Conservation (phyloP, 1,140 invertebrate genomes). For the Papilio aristodemus region DNA sequence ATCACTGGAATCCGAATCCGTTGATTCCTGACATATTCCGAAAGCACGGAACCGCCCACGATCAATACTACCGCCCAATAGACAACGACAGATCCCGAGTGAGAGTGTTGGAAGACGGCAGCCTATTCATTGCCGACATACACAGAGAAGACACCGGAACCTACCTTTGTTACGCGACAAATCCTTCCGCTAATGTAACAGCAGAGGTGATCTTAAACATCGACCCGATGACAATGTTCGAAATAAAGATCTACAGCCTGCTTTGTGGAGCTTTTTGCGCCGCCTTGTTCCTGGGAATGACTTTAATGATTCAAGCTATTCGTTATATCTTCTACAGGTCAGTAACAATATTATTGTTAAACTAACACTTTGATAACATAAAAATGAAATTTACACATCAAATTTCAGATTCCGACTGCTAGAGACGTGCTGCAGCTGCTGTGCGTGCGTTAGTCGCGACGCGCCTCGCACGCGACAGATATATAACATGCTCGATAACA, state of each 20-base stretch:
- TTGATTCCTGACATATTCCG: slow-evolving; percentile 83
- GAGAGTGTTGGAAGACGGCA: slow-evolving; percentile 80
- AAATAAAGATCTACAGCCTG: slow-evolving; percentile 91
- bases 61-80: slow-evolving; percentile 75
- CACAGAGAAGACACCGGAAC: slow-evolving; percentile 90
- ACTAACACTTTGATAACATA: background rate
- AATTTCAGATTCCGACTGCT: slow-evolving; percentile 83
- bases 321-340: slow-evolving; percentile 86
- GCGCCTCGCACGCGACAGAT: slow-evolving; percentile 91
- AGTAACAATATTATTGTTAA: slow-evolving; percentile 33
- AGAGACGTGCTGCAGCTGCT: slow-evolving; percentile 85
- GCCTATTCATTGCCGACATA: slow-evolving; percentile 80
- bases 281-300: slow-evolving; percentile 88
- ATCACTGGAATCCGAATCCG: slow-evolving; percentile 87
- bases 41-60: slow-evolving; percentile 84
- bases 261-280: slow-evolving; percentile 90
- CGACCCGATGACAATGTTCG: slow-evolving; percentile 89
- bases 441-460: slow-evolving; percentile 81
- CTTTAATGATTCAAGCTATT: slow-evolving; percentile 88
- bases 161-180: slow-evolving; percentile 93
- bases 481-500: slow-evolving; percentile 92
- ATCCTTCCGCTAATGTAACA: slow-evolving; percentile 89
- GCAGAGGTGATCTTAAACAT: slow-evolving; percentile 87
- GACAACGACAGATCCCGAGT: slow-evolving; percentile 78
- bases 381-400: slow-evolving; percentile 25